Base-by-base conservation (phyloP, 23 tunicate species). In the Ciona savignyi region DNA sequence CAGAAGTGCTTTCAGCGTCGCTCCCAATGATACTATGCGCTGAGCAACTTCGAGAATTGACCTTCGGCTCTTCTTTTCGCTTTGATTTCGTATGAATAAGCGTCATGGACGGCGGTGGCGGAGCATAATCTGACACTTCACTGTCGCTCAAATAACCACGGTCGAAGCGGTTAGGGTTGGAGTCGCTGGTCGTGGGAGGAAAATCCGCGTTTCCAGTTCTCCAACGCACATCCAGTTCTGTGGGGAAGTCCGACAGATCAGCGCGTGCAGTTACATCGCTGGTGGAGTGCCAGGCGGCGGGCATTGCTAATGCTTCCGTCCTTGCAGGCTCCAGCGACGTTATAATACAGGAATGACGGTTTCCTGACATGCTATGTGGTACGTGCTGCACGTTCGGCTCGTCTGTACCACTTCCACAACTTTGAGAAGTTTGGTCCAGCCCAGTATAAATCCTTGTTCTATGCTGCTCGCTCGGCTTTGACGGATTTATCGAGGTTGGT, bases 91-190 rank as follows among this genome's bases (percentile, higher is more conserved):
- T 63, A 23, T 23, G 33, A 66, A 78, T 15, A 0, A 64, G 30
- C 25, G 74, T 68, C 67, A 32, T 49, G 1, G 76, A 72, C 3
- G 76, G 76, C 26, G 67, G 74, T 23, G 82, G 82, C 24, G 74
- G 74, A 9, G 62, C 63, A 28, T 25, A 42, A 22, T 78, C 82
- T 35, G 74, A 68, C 3, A 78, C 32, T n/a, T 78, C 82, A 48
- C 82, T 78, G 49, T 78, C 82, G 51, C 82, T 78, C 49, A 76
- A 61, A 29, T 25, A 30, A 25, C 64, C 80, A 24, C 33, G 29
- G 9, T 35, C 72, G 34, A 65, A 28, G 51, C 32, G 66, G 25
- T 11, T 48, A 1, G 69, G 23, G 1, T 61, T 51, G 4, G 20
- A 29, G 15, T 23, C 51, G 49, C 51, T 3, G 23, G 4, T 30